phyloP scores from a whole-genome alignment of 1,140 invertebrate genomes.

The Bombyx mandarina region DNA sequence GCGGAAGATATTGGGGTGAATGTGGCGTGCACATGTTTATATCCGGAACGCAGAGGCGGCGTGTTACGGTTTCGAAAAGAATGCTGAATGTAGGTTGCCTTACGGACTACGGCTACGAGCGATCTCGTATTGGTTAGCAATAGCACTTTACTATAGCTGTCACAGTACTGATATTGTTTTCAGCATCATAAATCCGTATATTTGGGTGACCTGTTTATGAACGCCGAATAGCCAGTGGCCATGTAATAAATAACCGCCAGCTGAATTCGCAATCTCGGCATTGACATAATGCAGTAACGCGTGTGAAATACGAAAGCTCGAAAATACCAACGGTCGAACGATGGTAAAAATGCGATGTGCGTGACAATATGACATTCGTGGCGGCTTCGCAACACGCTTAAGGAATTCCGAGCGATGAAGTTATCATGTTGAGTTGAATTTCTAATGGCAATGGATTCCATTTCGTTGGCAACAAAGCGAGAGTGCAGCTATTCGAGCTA shows the following conservation, averaged over 20 bases:
- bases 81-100: conserved; percentile 66
- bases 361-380: conserved; percentile 23
- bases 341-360: conserved; percentile 25
- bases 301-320: conserved; percentile 18
- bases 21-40: conserved; percentile 37
- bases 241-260: conserved; percentile 7
- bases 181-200: conserved; percentile 14
- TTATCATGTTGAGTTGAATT: conserved; percentile 53
- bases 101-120: conserved; percentile 61
- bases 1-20: conserved; percentile 38
- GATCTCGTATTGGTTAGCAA: conserved; percentile 47
- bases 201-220: conserved; percentile 12
- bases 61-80: conserved; percentile 69
- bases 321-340: conserved; percentile 22
- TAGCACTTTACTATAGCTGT: conserved; percentile 43
- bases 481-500: conserved; percentile 40
- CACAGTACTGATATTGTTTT: conserved; percentile 28
- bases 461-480: conserved; percentile 54
- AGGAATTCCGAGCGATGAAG: conserved; percentile 45
- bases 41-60: conserved; percentile 63
- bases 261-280: conserved; percentile 4
- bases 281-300: conserved; percentile 8
- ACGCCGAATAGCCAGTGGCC: conserved; percentile 6
- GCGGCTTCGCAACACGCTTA: conserved; percentile 17
- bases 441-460: conserved; percentile 53